These are phyloP conservation scores for Gephyroberyx darwinii DNA, from an alignment of 2,797 vertebrate species.

Conservation along the genomic window DNA sequence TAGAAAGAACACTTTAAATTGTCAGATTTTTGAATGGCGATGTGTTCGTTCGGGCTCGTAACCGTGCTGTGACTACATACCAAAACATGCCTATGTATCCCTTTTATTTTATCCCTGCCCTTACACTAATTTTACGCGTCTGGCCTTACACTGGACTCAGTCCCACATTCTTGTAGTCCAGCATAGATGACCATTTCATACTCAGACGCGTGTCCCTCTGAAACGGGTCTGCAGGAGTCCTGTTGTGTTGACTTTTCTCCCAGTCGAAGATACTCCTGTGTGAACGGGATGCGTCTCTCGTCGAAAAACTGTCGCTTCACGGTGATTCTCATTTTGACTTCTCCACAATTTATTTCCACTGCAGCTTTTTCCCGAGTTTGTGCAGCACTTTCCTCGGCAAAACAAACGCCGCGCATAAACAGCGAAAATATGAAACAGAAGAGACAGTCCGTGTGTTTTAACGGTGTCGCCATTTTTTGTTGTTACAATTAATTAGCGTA, in stretches of 20 bases:
- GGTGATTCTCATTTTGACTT: conserved; percentile 45
- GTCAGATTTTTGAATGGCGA: too few relatives aligned
- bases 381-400: accelerated
- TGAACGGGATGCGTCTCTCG: conserved; percentile 44
- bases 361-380: background rate
- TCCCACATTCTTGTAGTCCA: conserved; percentile 56
- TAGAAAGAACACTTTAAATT: too few relatives aligned
- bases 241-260: conserved; percentile 10
- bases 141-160: conserved; percentile 51
- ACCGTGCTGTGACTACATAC: too few relatives aligned
- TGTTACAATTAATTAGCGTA: background rate
- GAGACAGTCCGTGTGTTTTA: accelerated
- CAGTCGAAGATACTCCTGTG: conserved; percentile 37
- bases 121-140: too few relatives aligned
- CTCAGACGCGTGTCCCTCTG: background rate
- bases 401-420: background rate
- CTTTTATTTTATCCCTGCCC: too few relatives aligned
- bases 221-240: conserved; percentile 9
- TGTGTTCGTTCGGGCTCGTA: too few relatives aligned
- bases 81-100: too few relatives aligned
- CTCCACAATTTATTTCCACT: conserved; percentile 54
- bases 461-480: background rate
- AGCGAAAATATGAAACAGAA: accelerated
- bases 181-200: conserved; percentile 57
- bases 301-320: conserved; percentile 44